Percentiles rank a stretch among this genome's conserved stretches.
phyloP scores from a whole-genome alignment of 2,797 vertebrate genomes.

The Hippoglossus hippoglossus region DNA sequence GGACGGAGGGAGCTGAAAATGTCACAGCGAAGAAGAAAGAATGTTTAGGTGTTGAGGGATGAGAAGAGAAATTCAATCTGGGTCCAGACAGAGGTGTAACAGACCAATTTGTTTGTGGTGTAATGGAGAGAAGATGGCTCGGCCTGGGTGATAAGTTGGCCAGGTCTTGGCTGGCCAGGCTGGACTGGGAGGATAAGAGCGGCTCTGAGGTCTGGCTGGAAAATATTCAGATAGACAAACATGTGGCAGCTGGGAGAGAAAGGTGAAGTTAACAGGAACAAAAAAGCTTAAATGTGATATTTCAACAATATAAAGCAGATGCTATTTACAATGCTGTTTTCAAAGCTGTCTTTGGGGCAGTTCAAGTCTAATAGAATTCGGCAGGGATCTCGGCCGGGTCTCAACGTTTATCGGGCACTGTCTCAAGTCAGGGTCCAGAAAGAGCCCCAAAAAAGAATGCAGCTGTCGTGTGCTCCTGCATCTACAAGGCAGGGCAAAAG shows the following conservation, averaged over 20 bases:
- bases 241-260: constrained; percentile 38
- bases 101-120: constrained; percentile 84
- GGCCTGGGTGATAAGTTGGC: constrained; percentile 72
- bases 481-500: too few species aligned
- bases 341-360: constrained; percentile 28
- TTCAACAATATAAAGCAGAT: constrained; percentile 31
- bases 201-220: constrained; percentile 56
- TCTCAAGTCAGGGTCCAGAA: neutral
- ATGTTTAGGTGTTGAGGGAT: constrained; percentile 77
- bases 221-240: constrained; percentile 69
- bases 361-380: constrained; percentile 27
- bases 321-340: constrained; percentile 36
- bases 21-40: constrained; percentile 77
- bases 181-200: constrained; percentile 72
- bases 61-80: constrained; percentile 85
- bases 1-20: constrained; percentile 68
- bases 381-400: neutral
- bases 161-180: constrained; percentile 55
- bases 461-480: neutral
- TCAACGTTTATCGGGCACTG: neutral
- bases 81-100: constrained; percentile 83
- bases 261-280: constrained; percentile 36
- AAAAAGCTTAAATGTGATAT: constrained; percentile 38
- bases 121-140: constrained; percentile 80
- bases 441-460: neutral